Base-by-base conservation (phyloP, 2,888 invertebrate species). In the Pseudococcus jackbeardsleyi region DNA sequence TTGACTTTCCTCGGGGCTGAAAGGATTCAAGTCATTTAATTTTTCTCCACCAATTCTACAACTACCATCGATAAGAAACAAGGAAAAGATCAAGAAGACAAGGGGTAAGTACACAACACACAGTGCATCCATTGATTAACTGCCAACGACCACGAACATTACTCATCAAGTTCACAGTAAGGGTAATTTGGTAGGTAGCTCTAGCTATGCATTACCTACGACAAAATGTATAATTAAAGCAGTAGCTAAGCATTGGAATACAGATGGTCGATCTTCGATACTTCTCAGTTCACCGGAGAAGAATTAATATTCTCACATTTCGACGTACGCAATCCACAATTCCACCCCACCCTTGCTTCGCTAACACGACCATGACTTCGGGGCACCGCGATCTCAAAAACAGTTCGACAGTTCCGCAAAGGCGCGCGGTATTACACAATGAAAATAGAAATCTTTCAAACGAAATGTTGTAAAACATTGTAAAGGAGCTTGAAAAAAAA, bases 231-330 rank as follows among this genome's bases (percentile, higher is more conserved):
- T 82, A 46, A 82, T 82, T 82, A 82, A 46, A 46, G 11, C 79
- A 46, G 79, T 82, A 72, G 72, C 72, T 33, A 64, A 72, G 3
- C 22, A 46, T 82, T 82, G 11, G 46, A 42, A 42, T 82, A 82
- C 79, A 82, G 39, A 82, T 82, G 79, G 64, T 82, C 79, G 39
- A 82, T 82, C 46, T 22, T 82, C 79, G 79, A 46, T 19, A n/a
- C 11, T 9, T 19, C 46, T 39, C 39, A 33, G 39, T 17, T 42
- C 42, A 33, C 26, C 26, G 1, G 26, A 33, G 79, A 82, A 12
- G 22, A 46, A 64, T 82, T 82, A 72, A 72, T 72, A 82, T 82
- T 82, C 79, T 82, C 46, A 82, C 79, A 82, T 82, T 82, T 82
- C 19, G 72, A 42, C 79, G 79, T 77, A 15, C 72, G 12, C 77